Evolutionary conservation across 2,888 invertebrate genomes (phyloP), one percentile per base, ranked within the genome.

Genomic region (Auanema sp.): DNA sequence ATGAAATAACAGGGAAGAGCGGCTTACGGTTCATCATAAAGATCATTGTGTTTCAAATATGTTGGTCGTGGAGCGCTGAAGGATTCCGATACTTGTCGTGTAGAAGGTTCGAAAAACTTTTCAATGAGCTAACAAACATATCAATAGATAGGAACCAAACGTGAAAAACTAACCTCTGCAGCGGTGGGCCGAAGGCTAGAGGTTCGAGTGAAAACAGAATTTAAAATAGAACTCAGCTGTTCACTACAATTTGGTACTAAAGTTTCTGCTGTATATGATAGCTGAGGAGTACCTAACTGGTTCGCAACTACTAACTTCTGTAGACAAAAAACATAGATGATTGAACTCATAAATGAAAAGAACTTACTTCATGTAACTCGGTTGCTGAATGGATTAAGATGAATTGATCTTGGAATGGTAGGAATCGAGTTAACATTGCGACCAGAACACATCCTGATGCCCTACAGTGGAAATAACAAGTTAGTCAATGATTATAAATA

Each of bases 381-480:
- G 71, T 68, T 3, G 69, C 70, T 33, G 66, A 66, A 40, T 33
- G 33, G 8, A 71, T 64, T 47, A 62, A 57, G 18, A 69, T 55
- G 52, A 69, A 75, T n/a, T 72, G 69, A 21, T 69, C 70, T 24
- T 68, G 50, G 55, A 71, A 75, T 12, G 76, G 76, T 11, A 70
- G 66, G 47, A 59, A 66, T 12, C 71, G 59, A 8, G 75, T 76
- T 40, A 75, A 61, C 76, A 76, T 76, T 5, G 69, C 65, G 1
- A 75, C 75, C 0, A 76, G 58, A 5, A 69, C 64, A 65, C 75
- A 76, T 10, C 75, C 76, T 10, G 53, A 50, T 5, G 71, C 64
- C 68, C 71, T 58, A 41, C 44, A 60, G n/a, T n/a, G n/a, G 8
- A 33, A 33, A 33, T 33, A 33, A 33, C 8, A n/a, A n/a, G n/a